Evolutionary conservation across 2,113 vertebrate species (phyloP), one percentile per base, ranked within the genome.

Genomic region (Hippocampus abdominalis): DNA sequence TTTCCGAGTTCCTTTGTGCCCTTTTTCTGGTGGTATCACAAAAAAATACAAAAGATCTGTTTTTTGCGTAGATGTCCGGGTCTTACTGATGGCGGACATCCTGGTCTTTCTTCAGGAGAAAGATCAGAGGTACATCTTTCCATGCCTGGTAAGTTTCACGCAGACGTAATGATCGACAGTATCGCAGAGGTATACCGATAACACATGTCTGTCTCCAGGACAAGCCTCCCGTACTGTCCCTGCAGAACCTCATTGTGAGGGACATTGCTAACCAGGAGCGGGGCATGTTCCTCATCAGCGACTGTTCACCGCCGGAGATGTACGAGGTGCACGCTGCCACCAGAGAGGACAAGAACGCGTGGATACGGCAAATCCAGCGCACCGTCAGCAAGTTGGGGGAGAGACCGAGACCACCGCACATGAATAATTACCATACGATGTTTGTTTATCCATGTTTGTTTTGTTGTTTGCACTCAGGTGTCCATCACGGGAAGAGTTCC

Each of bases 181-280:
- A 36, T 36, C 0, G 1, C 32, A 36, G 32, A 36, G 32, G 16
- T 36, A 10, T 4, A 20, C 2, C 29, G 29, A 20, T 21, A 61
- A 61, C 20, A 36, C 5, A 11, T n/a, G 61, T n/a, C 23, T 44
- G 16, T 29, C 40, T 71, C 39, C 64, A 98, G 94, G 95, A 96
- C 83, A 98, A 97, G 63, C 90, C 94, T 0, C 89, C 95, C 0
- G 92, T 97, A 29, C 88, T 98, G 18, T 94, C 94, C 2, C 90
- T 98, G 72, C 94, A 94, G 82, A 94, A 94, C 79, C 86, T 97
- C 10, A 94, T 98, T 0, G 91, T 98, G 1, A 84, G 96, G 42
- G 94, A 98, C 71, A 96, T 97, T 5, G 96, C 96, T 80, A 98
- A 95, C 89, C 95, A 97, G 87, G 96, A 96, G 75, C 92, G 95